Conservation (phyloP, 1,140 invertebrate genomes). For the Steinernema khuongi region DNA sequence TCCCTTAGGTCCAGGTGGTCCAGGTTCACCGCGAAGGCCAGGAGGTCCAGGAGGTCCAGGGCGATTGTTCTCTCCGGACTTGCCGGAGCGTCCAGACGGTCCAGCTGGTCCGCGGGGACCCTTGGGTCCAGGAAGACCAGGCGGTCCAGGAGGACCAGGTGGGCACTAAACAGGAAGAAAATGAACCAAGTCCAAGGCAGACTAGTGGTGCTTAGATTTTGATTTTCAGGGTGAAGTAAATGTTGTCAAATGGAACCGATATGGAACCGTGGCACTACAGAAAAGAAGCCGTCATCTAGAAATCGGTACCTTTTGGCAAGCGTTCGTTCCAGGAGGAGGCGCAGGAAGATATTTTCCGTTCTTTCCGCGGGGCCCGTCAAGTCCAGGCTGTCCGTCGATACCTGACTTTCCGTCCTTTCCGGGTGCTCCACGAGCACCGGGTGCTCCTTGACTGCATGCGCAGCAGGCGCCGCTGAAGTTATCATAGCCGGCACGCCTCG, state of each 20-base stretch:
- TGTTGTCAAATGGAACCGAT: background rate
- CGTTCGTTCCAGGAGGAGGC: conserved; percentile 47
- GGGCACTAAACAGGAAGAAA: conserved; percentile 42
- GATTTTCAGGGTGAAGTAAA: too few species aligned
- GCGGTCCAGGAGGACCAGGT: conserved; percentile 37
- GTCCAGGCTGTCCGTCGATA: conserved; percentile 35
- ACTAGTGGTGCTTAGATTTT: background rate
- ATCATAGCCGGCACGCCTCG: conserved; percentile 28
- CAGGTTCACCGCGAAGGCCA: conserved; percentile 39
- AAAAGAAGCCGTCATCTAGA: background rate
- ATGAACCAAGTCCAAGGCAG: background rate
- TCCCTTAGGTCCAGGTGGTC: conserved; percentile 38
- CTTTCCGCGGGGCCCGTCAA: conserved; percentile 28
- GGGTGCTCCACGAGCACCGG: conserved; percentile 33
- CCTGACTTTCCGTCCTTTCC: conserved; percentile 45
- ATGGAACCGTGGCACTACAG: background rate
- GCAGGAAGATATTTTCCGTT: conserved; percentile 53
- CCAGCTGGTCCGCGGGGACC: conserved; percentile 25
- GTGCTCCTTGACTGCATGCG: conserved; percentile 50
- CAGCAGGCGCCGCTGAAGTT: conserved; percentile 44
- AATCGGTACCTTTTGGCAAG: conserved; percentile 49
- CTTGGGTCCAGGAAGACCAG: conserved; percentile 31
- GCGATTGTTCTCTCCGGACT: conserved; percentile 31
- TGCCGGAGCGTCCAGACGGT: conserved; percentile 23
- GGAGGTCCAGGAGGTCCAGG: conserved; percentile 38